Evolutionary conservation across 2,888 invertebrate genomes (phyloP).

Genomic region (Cephonodes hylas): DNA sequence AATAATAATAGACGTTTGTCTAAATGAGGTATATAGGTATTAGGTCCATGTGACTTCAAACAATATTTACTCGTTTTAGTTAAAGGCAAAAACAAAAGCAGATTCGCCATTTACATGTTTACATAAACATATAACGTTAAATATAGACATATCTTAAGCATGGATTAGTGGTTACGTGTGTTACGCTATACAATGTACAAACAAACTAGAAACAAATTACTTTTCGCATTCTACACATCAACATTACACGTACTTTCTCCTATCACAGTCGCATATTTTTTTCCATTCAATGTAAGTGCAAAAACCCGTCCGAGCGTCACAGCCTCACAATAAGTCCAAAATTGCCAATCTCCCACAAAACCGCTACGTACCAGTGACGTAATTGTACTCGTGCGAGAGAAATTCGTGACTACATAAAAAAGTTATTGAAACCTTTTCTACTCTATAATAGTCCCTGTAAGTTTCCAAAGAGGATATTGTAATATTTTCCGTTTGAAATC

Average conservation of each 20-base stretch:
- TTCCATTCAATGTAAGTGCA: neutral
- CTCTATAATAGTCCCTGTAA: neutral
- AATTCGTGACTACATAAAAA: neutral
- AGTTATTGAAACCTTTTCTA: neutral
- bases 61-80: no score
- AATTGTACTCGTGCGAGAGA: neutral
- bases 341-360: slow-evolving; percentile 9
- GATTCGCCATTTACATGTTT: no score
- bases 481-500: neutral
- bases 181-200: no score
- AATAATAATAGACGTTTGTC: no score
- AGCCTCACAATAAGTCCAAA: neutral
- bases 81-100: no score
- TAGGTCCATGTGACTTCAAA: no score
- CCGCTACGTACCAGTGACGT: neutral
- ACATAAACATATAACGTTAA: no score
- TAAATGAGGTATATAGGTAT: no score
- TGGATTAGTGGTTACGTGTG: no score
- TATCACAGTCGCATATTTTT: neutral
- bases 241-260: neutral
- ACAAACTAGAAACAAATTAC: neutral
- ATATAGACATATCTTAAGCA: no score
- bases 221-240: neutral
- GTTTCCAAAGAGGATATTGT: neutral
- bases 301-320: neutral